Percentiles rank a stretch among this genome's conserved stretches.
phyloP scores from a whole-genome alignment of 2,797 vertebrate species.

The Eleutherodactylus coqui region DNA sequence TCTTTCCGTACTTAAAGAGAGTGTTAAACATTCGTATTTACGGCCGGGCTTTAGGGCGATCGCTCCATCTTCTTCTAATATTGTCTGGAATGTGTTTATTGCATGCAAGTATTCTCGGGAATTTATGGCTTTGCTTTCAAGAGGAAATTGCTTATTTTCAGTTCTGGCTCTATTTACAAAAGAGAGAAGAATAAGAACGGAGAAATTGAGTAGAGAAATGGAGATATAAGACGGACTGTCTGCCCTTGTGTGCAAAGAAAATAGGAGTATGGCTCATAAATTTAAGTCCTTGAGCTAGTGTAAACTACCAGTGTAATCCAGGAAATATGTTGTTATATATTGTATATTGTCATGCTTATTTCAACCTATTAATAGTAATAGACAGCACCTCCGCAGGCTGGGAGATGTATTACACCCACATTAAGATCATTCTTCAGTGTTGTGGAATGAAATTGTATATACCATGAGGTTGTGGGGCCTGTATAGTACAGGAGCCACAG shows the following conservation, averaged over 20 bases:
- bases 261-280: background rate
- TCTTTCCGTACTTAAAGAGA: background rate
- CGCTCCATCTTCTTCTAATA: conserved; percentile 51
- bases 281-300: background rate
- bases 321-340: background rate
- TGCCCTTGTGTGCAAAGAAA: background rate
- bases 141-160: conserved; percentile 53
- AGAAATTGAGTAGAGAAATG: background rate
- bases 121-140: conserved; percentile 44
- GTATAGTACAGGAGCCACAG: background rate
- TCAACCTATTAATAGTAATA: background rate
- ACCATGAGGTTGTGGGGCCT: background rate
- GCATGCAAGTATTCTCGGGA: conserved; percentile 38
- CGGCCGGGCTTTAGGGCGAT: conserved; percentile 6
- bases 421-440: background rate
- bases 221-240: conserved; percentile 21
- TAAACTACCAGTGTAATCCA: background rate
- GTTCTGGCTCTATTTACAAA: conserved; percentile 41
- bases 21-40: conserved; percentile 35
- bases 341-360: background rate
- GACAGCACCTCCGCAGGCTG: background rate
- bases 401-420: background rate
- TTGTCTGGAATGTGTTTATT: conserved; percentile 56
- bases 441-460: background rate
- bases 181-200: conserved; percentile 7